Evolutionary conservation across 2,797 vertebrate genomes (phyloP).

Genomic region (Buphagus erythrorhynchus): DNA sequence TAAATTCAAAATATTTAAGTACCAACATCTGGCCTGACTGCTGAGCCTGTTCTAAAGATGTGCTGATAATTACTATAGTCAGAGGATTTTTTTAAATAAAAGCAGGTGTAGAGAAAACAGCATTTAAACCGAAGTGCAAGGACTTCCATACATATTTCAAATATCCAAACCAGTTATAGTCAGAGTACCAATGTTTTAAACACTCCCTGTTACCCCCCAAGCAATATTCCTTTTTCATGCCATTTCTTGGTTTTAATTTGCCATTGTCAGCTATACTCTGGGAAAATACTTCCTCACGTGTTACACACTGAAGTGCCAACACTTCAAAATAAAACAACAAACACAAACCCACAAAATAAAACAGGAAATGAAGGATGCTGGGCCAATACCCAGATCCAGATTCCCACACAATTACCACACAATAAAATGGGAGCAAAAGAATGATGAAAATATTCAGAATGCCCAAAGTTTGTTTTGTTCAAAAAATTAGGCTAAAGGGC

Average conservation of each 20-base stretch:
- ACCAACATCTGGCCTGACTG: not conserved
- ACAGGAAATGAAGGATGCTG: not conserved
- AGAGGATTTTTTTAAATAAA: not conserved
- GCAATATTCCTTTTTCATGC: not conserved
- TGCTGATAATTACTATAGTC: not conserved
- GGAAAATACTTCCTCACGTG: not conserved
- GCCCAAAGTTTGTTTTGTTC: conserved; percentile 50
- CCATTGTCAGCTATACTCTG: no score
- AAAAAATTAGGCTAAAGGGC: conserved; percentile 70
- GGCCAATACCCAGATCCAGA: not conserved
- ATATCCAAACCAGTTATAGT: not conserved
- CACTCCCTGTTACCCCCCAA: fast-evolving
- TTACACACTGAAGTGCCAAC: not conserved
- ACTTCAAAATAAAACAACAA: not conserved
- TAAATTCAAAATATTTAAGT: not conserved
- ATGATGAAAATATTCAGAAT: not conserved
- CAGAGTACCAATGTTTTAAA: not conserved
- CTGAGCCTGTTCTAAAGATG: not conserved
- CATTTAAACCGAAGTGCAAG: not conserved
- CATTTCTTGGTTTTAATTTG: not conserved
- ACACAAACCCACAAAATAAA: not conserved
- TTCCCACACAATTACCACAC: not conserved
- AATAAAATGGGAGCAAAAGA: not conserved
- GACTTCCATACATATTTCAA: not conserved
- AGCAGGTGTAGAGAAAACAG: not conserved